Evolutionary conservation across 2,113 vertebrate species (phyloP).

Genomic region (Peromyscus maniculatus): DNA sequence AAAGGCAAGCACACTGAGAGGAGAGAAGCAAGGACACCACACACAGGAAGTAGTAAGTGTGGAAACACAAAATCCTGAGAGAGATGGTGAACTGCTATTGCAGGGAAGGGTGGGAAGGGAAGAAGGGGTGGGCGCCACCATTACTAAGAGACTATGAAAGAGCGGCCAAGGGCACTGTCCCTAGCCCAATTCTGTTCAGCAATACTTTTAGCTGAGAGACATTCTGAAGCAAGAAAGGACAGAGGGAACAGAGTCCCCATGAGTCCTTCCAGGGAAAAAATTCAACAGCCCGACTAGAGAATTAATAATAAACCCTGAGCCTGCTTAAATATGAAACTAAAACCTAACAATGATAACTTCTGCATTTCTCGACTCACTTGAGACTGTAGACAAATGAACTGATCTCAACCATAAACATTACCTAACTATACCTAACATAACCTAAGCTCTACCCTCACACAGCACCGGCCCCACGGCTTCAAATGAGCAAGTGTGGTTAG

Average conservation of each 20-base stretch:
- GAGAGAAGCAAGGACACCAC: background rate
- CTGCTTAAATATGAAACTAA: slow-evolving; percentile 47
- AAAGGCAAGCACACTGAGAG: background rate
- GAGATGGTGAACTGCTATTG: background rate
- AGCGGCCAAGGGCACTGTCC: background rate
- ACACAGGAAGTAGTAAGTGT: background rate
- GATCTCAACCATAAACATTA: background rate
- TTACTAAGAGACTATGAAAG: background rate
- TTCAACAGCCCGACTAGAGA: slow-evolving; percentile 23
- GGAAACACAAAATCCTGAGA: background rate
- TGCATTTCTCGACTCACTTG: background rate
- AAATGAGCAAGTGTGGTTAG: background rate
- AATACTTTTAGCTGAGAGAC: background rate
- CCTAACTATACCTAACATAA: background rate
- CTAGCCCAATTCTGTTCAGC: background rate
- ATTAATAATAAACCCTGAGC: background rate
- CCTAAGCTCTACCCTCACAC: background rate
- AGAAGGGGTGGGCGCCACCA: background rate
- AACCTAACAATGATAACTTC: background rate
- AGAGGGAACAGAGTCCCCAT: background rate
- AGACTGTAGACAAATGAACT: background rate
- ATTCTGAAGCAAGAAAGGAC: slow-evolving; percentile 17
- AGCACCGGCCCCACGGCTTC: background rate
- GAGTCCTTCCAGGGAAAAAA: background rate
- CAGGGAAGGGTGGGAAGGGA: background rate